phyloP scores from a whole-genome alignment of 2,888 invertebrate genomes.

The Glomeris marginata region DNA sequence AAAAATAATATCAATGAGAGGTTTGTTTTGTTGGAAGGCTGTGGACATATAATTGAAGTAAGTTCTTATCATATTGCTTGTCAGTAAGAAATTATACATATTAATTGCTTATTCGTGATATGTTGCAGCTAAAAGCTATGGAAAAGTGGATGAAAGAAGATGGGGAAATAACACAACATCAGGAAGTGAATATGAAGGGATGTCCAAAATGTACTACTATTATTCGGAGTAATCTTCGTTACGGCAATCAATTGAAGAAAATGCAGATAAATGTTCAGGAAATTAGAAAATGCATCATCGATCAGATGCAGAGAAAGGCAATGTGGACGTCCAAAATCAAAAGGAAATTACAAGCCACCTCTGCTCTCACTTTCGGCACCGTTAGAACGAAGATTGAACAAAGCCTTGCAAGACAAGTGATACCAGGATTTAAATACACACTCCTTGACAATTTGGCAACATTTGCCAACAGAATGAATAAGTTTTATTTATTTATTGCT shows the following conservation, averaged over 20 bases:
- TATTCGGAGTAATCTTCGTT: conserved; percentile 42
- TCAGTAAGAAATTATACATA: too few species aligned
- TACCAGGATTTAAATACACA: too few species aligned
- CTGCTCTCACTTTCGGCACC: too few species aligned
- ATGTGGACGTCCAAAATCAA: conserved; percentile 8
- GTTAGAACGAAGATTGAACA: too few species aligned
- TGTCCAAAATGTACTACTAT: conserved; percentile 46
- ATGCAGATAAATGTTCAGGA: conserved; percentile 27
- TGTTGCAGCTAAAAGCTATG: conserved; percentile 21
- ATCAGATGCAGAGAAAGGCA: conserved; percentile 13
- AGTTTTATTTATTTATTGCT: too few species aligned
- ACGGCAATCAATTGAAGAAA: conserved; percentile 37
- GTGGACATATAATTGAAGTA: conserved; percentile 29
- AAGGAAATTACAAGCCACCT: too few species aligned
- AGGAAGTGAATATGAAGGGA: conserved; percentile 25
- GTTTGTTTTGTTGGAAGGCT: conserved; percentile 25
- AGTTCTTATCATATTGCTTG: too few species aligned
- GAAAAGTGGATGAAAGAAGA: conserved; percentile 24
- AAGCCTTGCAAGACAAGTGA: background rate
- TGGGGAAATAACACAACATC: conserved; percentile 12
- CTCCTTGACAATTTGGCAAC: too few species aligned
- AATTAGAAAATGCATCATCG: conserved; percentile 25
- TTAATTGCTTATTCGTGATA: too few species aligned
- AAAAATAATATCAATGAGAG: conserved; percentile 40
- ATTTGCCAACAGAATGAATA: too few species aligned